These are phyloP conservation scores for Falcunculus frontatus DNA, from an alignment of 2,113 vertebrate genomes.

Conservation along the genomic window DNA sequence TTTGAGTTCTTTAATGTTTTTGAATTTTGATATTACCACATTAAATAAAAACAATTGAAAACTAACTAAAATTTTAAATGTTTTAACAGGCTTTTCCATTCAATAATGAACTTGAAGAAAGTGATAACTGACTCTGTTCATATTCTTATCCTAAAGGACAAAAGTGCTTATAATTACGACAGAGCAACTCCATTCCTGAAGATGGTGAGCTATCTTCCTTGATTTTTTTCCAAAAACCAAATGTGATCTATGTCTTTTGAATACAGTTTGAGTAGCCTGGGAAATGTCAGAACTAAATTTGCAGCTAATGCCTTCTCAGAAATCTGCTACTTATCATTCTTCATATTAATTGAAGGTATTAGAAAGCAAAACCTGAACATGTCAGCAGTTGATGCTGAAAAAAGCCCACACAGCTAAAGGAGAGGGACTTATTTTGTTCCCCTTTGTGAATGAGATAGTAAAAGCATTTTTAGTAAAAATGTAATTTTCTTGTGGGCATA, in stretches of 20 bases:
- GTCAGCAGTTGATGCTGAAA: background rate
- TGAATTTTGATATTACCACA: background rate
- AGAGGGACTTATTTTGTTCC: background rate
- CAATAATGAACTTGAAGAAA: slow-evolving; percentile 81
- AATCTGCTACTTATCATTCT: background rate
- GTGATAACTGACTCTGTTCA: slow-evolving; percentile 84
- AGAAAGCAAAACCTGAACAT: background rate
- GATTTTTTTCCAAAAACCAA: background rate
- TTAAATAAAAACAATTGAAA: background rate
- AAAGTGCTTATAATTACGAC: slow-evolving; percentile 73
- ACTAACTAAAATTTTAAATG: background rate
- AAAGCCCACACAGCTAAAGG: background rate
- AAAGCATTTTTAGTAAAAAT: too few species aligned
- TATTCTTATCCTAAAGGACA: slow-evolving; percentile 85
- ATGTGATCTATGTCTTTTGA: background rate
- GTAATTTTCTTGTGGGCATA: background rate
- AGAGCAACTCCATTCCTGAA: slow-evolving; percentile 76
- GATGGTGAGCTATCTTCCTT: slow-evolving; percentile 75
- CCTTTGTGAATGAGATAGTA: background rate
- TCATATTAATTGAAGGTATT: background rate
- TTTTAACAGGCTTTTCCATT: slow-evolving; percentile 82
- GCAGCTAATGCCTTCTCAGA: background rate
- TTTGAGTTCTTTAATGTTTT: background rate
- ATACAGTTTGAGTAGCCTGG: background rate
- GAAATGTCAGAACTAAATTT: background rate